Evolutionary conservation across 2,113 vertebrate genomes (phyloP).

Genomic region (Mormyrus lacerda): DNA sequence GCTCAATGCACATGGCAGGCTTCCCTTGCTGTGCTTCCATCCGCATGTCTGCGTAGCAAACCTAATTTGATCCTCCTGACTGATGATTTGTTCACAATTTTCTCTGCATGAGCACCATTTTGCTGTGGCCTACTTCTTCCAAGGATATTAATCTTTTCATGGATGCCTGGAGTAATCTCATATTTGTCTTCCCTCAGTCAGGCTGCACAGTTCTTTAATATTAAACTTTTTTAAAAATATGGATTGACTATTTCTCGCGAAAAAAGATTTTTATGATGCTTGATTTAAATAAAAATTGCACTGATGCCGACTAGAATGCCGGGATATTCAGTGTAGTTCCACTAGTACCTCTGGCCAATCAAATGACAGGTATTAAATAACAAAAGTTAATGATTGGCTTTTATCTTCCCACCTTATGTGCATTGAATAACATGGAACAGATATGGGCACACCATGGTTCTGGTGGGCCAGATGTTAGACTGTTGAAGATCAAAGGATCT

Average conservation of each 20-base stretch:
- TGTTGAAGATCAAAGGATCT: background rate
- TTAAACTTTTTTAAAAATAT: background rate
- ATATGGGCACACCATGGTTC: background rate
- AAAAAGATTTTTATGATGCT: background rate
- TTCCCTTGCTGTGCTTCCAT: background rate
- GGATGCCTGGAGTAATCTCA: constrained; percentile 28
- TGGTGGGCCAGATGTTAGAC: background rate
- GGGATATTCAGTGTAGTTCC: background rate
- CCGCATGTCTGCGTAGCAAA: background rate
- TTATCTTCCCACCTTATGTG: background rate
- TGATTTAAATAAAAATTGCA: background rate
- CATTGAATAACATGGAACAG: background rate
- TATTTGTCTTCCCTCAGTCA: constrained; percentile 3
- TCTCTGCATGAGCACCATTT: background rate
- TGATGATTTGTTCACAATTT: constrained; percentile 14
- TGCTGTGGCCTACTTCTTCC: constrained; percentile 57
- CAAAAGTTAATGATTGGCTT: background rate
- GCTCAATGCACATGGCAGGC: background rate
- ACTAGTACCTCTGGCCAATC: background rate
- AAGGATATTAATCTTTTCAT: constrained; percentile 58
- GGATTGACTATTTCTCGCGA: background rate
- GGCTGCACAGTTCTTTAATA: background rate
- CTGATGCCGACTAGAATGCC: background rate
- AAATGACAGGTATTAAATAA: background rate
- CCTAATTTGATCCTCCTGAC: constrained; percentile 10